Evolutionary conservation across 2,888 invertebrate species (phyloP).

Genomic region (Epirrhoe tristata): DNA sequence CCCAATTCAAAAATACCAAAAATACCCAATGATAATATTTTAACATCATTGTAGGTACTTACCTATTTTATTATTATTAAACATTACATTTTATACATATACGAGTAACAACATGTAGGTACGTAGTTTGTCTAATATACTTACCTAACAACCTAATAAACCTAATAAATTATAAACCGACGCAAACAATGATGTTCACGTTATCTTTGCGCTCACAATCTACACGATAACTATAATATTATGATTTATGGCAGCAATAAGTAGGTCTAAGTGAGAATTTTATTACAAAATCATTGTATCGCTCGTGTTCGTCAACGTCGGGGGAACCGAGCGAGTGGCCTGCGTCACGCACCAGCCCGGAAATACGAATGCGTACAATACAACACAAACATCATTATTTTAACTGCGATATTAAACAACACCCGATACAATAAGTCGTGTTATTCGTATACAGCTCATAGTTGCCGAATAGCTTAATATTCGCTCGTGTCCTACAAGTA

Average conservation of each 20-base stretch:
- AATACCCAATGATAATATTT: too few relatives aligned
- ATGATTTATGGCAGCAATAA: not conserved
- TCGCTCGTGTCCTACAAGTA: not conserved
- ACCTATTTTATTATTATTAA: too few relatives aligned
- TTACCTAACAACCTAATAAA: not conserved
- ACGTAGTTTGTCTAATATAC: too few relatives aligned
- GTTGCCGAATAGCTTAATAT: not conserved
- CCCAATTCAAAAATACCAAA: too few relatives aligned
- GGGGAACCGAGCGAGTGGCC: not conserved
- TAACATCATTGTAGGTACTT: too few relatives aligned
- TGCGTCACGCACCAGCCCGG: not conserved
- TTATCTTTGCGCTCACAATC: not conserved
- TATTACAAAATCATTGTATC: not conserved
- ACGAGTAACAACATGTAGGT: too few relatives aligned
- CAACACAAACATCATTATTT: not conserved
- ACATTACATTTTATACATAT: too few relatives aligned
- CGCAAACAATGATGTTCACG: not conserved
- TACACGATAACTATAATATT: not conserved
- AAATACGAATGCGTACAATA: not conserved
- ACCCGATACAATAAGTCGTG: not conserved
- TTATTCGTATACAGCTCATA: not conserved
- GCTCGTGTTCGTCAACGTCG: not conserved
- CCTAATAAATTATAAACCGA: not conserved
- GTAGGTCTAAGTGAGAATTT: not conserved
- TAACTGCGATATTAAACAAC: not conserved